phyloP scores from a whole-genome alignment of 1,140 invertebrate genomes.

The Dermatophagoides farinae region DNA sequence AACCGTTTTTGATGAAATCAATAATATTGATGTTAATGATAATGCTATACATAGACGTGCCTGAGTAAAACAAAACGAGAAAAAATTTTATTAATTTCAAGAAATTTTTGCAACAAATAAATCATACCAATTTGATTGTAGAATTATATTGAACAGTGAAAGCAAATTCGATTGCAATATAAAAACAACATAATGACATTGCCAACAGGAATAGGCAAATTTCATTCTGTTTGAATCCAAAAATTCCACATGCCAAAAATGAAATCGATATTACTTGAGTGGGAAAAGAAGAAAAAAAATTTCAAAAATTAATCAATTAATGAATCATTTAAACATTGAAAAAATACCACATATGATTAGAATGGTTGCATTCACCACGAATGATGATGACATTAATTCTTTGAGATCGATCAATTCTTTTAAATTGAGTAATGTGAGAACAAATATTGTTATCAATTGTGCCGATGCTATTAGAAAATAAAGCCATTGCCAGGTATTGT shows the following conservation, averaged over 20 bases:
- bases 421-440: neutral
- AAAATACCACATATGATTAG: constrained; percentile 3
- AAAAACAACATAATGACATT: constrained; percentile 5
- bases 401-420: neutral
- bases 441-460: neutral
- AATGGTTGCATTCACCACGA: constrained; percentile 6
- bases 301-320: neutral
- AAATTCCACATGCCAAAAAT: constrained; percentile 5
- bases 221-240: constrained; percentile 11
- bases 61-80: neutral
- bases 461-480: neutral
- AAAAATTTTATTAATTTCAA: neutral
- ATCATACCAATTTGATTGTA: neutral
- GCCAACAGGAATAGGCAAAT: constrained; percentile 4
- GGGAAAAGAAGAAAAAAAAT: neutral
- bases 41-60: constrained; percentile 1
- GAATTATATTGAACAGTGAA: constrained; percentile 8
- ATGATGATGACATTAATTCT: constrained; percentile 1
- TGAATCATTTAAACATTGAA: no score
- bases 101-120: neutral
- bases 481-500: constrained; percentile 12
- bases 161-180: constrained; percentile 9
- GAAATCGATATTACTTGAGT: neutral
- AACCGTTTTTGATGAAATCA: constrained; percentile 5
- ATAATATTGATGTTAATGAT: constrained; percentile 8